phyloP scores from a whole-genome alignment of 2,888 invertebrate species.

The Diarsia dahlii region DNA sequence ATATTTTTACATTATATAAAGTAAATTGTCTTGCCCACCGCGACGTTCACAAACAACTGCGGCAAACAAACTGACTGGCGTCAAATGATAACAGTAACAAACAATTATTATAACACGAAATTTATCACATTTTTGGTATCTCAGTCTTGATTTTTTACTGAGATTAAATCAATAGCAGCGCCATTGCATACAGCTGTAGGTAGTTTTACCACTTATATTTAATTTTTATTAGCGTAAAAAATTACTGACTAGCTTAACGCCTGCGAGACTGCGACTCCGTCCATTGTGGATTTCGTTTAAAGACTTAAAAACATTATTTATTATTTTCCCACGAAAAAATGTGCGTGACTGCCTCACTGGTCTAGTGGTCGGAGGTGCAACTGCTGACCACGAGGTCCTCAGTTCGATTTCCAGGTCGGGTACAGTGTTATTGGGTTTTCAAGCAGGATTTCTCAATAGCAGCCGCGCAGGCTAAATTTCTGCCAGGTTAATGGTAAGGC shows the following conservation, averaged over 20 bases:
- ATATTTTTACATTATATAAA: conserved; percentile 7
- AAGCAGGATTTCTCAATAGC: too few relatives aligned
- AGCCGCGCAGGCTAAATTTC: too few relatives aligned
- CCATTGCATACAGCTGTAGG: background rate
- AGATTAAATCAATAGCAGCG: background rate
- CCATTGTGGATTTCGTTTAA: too few relatives aligned
- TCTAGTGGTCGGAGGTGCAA: too few relatives aligned
- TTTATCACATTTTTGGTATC: background rate
- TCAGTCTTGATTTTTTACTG: background rate
- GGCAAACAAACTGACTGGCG: conserved; percentile 8
- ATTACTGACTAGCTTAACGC: background rate
- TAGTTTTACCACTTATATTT: background rate
- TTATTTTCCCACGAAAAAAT: too few relatives aligned
- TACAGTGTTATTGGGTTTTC: too few relatives aligned
- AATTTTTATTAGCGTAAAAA: background rate
- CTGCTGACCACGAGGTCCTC: too few relatives aligned
- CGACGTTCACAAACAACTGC: background rate
- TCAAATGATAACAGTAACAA: background rate
- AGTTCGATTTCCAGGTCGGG: too few relatives aligned
- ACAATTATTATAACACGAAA: background rate
- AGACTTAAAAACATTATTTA: too few relatives aligned
- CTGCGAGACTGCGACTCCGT: background rate
- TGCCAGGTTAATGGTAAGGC: too few relatives aligned
- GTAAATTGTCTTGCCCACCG: background rate
- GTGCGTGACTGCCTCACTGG: too few relatives aligned